Evolutionary conservation across 2,888 invertebrate species (phyloP).

Genomic region (Pheosia gnoma): DNA sequence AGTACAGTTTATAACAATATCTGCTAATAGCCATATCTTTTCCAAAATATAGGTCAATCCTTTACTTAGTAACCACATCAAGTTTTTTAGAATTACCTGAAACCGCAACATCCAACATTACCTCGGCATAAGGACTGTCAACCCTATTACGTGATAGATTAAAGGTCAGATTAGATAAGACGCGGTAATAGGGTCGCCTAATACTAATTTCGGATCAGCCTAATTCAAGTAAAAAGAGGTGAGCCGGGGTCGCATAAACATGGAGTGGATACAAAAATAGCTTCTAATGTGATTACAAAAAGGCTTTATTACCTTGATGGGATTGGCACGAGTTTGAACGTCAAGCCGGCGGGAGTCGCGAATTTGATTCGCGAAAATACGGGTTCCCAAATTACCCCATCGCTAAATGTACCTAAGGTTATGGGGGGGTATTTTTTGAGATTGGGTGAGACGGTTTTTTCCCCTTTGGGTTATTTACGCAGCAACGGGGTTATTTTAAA

Average conservation of each 20-base stretch:
- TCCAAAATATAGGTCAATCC: neutral
- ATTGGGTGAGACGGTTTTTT: too few species aligned
- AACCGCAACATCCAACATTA: slow-evolving; percentile 1
- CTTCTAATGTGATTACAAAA: neutral
- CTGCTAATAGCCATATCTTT: too few species aligned
- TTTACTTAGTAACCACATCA: neutral
- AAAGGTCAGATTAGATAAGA: slow-evolving; percentile 11
- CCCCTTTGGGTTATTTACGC: too few species aligned
- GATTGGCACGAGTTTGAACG: neutral
- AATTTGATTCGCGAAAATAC: too few species aligned
- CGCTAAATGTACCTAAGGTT: too few species aligned
- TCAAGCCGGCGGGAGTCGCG: too few species aligned
- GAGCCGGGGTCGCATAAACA: neutral
- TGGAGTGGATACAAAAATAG: neutral
- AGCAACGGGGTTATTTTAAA: too few species aligned
- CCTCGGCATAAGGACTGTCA: neutral
- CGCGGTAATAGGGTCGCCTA: neutral
- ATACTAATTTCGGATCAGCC: neutral
- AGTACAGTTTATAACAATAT: too few species aligned
- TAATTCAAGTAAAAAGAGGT: neutral
- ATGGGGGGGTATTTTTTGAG: too few species aligned
- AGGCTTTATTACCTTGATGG: neutral
- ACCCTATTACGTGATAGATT: neutral
- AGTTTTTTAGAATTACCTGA: neutral
- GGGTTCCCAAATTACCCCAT: too few species aligned